Evolutionary conservation across 2,113 vertebrate genomes (phyloP).

Genomic region (Pelvicachromis taeniatus): DNA sequence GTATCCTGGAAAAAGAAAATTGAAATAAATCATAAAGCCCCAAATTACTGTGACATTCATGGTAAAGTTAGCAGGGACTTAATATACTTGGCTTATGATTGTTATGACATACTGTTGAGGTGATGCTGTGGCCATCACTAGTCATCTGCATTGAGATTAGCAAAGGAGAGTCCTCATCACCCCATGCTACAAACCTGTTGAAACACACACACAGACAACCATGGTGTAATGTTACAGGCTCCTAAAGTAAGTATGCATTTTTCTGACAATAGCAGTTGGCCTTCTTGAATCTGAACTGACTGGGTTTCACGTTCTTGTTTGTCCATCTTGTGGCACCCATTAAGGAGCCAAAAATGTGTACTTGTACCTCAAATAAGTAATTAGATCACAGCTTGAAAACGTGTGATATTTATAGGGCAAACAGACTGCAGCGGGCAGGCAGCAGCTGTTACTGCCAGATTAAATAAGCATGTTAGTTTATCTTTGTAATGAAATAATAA

Average conservation of each 20-base stretch:
- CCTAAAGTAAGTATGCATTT: not conserved
- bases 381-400: constrained; percentile 25
- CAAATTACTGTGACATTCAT: not conserved
- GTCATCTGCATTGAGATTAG: constrained; percentile 70
- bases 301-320: constrained; percentile 7
- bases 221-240: not conserved
- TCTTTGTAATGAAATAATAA: constrained; percentile 36
- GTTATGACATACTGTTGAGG: constrained; percentile 49
- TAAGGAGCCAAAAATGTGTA: constrained; percentile 15
- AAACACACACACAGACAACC: constrained; percentile 25
- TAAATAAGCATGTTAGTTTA: constrained; percentile 31
- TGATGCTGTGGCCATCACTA: constrained; percentile 78
- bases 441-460: constrained; percentile 32
- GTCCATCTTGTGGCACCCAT: not conserved
- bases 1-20: not conserved
- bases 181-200: constrained; percentile 58
- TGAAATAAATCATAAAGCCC: not conserved
- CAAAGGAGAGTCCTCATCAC: constrained; percentile 64
- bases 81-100: not conserved
- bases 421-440: constrained; percentile 8
- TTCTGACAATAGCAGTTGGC: constrained; percentile 13
- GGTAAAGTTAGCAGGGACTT: not conserved
- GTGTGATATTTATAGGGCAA: constrained; percentile 27
- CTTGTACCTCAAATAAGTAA: constrained; percentile 10
- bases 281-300: not conserved